A percentile compares a stretch with the other conserved stretches of the same genome.
These are phyloP conservation scores for Popillia japonica DNA, from an alignment of 1,140 invertebrate genomes.

Conservation along the genomic window DNA sequence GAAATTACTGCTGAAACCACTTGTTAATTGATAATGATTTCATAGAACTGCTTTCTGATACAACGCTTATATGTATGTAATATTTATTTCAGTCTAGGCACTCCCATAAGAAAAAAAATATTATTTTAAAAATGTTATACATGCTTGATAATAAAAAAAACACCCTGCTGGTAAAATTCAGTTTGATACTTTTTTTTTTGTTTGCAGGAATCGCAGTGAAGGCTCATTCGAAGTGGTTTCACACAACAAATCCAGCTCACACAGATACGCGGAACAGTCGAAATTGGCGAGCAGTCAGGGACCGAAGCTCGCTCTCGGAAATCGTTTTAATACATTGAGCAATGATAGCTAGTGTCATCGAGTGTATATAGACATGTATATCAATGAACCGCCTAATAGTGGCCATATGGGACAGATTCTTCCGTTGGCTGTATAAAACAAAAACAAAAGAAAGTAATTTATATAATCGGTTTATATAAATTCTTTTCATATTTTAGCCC, in stretches of 20 bases:
- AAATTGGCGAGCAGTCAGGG: conserved; percentile 51
- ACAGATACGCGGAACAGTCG: conserved; percentile 55
- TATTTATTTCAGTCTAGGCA: too few relatives aligned
- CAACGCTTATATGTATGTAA: too few relatives aligned
- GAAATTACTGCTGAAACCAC: too few relatives aligned
- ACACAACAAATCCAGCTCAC: conserved; percentile 57
- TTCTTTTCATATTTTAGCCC: conserved; percentile 37
- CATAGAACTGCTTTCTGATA: too few relatives aligned
- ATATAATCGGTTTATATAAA: conserved; percentile 31
- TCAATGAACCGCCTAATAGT: conserved; percentile 37
- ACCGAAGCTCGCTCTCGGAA: conserved; percentile 67
- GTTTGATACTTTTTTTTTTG: conserved; percentile 30
- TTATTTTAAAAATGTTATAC: background rate
- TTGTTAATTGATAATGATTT: too few relatives aligned
- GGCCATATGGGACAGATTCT: conserved; percentile 42
- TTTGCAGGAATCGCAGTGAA: conserved; percentile 65
- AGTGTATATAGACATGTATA: conserved; percentile 43
- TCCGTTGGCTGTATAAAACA: conserved; percentile 34
- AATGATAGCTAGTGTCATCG: conserved; percentile 59
- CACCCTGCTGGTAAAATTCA: too few relatives aligned
- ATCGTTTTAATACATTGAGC: conserved; percentile 61
- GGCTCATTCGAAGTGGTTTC: conserved; percentile 69
- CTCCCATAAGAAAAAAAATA: too few relatives aligned
- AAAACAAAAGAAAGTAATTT: conserved; percentile 33
- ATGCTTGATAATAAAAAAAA: too few relatives aligned